Percentiles rank a stretch among this genome's conserved stretches.
Conservation (phyloP, 1,140 invertebrate genomes). For the Eulimnadia texana region DNA sequence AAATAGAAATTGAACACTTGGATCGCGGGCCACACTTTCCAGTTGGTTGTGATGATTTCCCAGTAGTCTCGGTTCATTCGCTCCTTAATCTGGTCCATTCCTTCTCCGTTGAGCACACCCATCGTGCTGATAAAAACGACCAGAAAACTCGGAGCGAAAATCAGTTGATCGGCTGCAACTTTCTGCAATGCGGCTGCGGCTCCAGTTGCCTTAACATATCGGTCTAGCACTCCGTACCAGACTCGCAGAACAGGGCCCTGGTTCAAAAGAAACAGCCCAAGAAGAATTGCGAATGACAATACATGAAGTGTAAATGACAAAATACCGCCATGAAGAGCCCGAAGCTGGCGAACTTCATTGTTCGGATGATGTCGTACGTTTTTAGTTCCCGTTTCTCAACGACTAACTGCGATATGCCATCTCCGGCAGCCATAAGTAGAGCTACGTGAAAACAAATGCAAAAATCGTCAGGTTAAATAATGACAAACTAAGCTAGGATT, state of each 20-base stretch:
- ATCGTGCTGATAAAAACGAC: constrained; percentile 39
- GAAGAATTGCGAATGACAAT: constrained; percentile 1
- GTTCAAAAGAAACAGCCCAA: too few species aligned
- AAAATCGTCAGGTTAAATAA: background rate
- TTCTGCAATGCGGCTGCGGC: constrained; percentile 44
- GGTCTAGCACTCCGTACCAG: constrained; percentile 55
- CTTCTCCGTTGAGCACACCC: constrained; percentile 42
- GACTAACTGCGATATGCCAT: constrained; percentile 38
- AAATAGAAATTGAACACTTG: constrained; percentile 70
- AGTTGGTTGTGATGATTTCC: constrained; percentile 55
- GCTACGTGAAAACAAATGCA: constrained; percentile 26
- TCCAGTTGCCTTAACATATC: constrained; percentile 36
- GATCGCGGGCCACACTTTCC: constrained; percentile 66
- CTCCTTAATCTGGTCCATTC: constrained; percentile 34
- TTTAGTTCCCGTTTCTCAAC: constrained; percentile 34
- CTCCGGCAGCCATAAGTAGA: constrained; percentile 39
- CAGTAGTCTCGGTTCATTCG: constrained; percentile 45
- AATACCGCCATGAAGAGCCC: constrained; percentile 34
- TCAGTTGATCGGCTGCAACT: constrained; percentile 54
- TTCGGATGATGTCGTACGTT: constrained; percentile 32
- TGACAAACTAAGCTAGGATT: background rate
- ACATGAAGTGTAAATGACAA: too few species aligned
- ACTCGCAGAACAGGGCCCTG: constrained; percentile 51
- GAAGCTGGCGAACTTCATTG: constrained; percentile 33
- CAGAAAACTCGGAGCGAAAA: constrained; percentile 51